Conservation (phyloP, 2,113 vertebrate species). For the Phrynosoma platyrhinos region DNA sequence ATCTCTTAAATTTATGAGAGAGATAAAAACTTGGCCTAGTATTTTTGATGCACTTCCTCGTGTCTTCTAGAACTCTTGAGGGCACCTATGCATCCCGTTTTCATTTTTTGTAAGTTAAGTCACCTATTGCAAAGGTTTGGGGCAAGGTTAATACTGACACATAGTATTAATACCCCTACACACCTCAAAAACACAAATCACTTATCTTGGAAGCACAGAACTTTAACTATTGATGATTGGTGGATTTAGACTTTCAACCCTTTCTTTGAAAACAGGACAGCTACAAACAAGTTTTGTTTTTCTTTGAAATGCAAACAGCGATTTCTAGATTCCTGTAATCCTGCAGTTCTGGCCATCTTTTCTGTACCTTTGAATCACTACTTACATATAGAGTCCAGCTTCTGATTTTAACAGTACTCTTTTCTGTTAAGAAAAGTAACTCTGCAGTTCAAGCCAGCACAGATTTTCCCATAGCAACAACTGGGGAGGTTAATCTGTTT, state of each 20-base stretch:
- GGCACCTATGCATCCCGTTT: not conserved
- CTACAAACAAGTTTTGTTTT: not conserved
- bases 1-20: slow-evolving; percentile 24
- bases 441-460: not conserved
- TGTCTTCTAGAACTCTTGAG: not conserved
- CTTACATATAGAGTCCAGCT: too few species aligned
- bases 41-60: not conserved
- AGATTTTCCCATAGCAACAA: not conserved
- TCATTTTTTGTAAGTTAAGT: not conserved
- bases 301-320: not conserved
- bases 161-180: not conserved
- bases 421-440: not conserved
- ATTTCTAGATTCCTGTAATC: not conserved
- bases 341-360: not conserved
- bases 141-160: too few species aligned
- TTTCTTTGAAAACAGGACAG: not conserved
- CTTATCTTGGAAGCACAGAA: too few species aligned
- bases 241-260: not conserved
- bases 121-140: not conserved
- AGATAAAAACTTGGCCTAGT: not conserved
- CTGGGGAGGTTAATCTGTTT: not conserved
- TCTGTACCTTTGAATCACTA: not conserved
- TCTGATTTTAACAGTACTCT: not conserved
- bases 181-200: not conserved
- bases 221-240: too few species aligned